These are phyloP conservation scores for Macrostomum lignano DNA, from an alignment of 1,140 invertebrate genomes.

Conservation along the genomic window DNA sequence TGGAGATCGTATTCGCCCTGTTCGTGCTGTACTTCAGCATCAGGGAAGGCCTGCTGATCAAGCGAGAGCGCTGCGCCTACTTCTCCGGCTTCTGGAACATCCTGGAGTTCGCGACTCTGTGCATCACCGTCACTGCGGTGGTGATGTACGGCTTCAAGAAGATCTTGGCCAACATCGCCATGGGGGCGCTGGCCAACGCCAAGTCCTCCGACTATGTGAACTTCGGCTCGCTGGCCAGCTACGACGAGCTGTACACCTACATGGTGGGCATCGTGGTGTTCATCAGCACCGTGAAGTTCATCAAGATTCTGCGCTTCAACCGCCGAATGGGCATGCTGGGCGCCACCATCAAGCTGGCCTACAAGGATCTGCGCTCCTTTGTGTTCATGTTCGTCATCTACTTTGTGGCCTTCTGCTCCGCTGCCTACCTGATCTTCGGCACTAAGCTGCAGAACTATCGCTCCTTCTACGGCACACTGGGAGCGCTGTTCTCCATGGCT, in stretches of 20 bases:
- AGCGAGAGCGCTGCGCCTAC: constrained; percentile 21
- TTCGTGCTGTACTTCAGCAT: constrained; percentile 22
- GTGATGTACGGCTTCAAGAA: constrained; percentile 29
- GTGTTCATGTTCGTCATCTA: constrained; percentile 21
- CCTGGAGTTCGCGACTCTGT: constrained; percentile 25
- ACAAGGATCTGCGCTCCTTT: constrained; percentile 19
- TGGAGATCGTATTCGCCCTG: constrained; percentile 17
- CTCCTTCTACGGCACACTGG: constrained; percentile 14
- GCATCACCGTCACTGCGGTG: constrained; percentile 24
- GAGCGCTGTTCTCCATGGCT: constrained; percentile 20
- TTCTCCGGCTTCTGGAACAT: constrained; percentile 30
- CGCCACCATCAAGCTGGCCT: constrained; percentile 14
- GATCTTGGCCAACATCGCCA: constrained; percentile 22
- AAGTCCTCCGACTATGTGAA: constrained; percentile 30
- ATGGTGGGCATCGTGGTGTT: constrained; percentile 28
- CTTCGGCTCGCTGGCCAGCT: constrained; percentile 29
- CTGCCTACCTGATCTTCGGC: constrained; percentile 20
- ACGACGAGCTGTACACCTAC: constrained; percentile 29
- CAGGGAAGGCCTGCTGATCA: constrained; percentile 14
- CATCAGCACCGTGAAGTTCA: constrained; percentile 30
- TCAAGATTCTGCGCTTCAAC: constrained; percentile 31
- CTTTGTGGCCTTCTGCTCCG: constrained; percentile 18
- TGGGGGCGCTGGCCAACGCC: constrained; percentile 19
- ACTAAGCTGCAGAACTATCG: constrained; percentile 12
- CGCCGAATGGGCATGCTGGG: constrained; percentile 23